These are phyloP conservation scores for Rhinatrema bivittatum DNA, from an alignment of 2,797 vertebrate genomes.

Conservation along the genomic window DNA sequence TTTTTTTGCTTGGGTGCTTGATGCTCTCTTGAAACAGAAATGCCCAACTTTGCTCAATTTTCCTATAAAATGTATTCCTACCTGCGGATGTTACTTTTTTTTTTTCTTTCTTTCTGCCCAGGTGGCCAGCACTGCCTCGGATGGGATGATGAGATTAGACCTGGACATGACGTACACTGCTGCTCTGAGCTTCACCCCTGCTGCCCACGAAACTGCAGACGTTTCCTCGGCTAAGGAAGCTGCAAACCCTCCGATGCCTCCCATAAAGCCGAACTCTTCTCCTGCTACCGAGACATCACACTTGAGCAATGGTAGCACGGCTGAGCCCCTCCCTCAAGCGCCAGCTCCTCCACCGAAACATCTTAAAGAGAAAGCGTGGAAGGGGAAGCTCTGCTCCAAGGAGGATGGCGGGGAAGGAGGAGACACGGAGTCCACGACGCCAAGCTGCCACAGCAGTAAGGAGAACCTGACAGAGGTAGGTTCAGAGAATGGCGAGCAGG, in stretches of 20 bases:
- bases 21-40: too few species aligned
- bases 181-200: slow-evolving; percentile 43
- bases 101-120: slow-evolving; percentile 45
- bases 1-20: too few species aligned
- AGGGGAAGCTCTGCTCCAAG: slow-evolving; percentile 12
- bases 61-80: neutral
- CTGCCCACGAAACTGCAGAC: slow-evolving; percentile 22
- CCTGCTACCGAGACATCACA: slow-evolving; percentile 21
- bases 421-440: slow-evolving; percentile 21
- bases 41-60: too few species aligned
- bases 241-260: slow-evolving; percentile 49
- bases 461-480: slow-evolving; percentile 6
- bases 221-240: slow-evolving; percentile 35
- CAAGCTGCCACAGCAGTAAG: slow-evolving; percentile 22
- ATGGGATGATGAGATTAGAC: slow-evolving; percentile 76
- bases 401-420: slow-evolving; percentile 5
- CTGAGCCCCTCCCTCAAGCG: slow-evolving; percentile 2
- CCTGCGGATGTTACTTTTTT: neutral
- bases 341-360: slow-evolving; percentile 21
- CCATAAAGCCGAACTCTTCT: slow-evolving; percentile 45
- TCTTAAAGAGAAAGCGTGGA: slow-evolving; percentile 21
- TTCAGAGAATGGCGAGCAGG: slow-evolving; percentile 10
- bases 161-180: slow-evolving; percentile 62
- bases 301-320: slow-evolving; percentile 5
- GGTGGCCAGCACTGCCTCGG: slow-evolving; percentile 72